Evolutionary conservation across 2,888 invertebrate species (phyloP).

Genomic region (Neria commutata): DNA sequence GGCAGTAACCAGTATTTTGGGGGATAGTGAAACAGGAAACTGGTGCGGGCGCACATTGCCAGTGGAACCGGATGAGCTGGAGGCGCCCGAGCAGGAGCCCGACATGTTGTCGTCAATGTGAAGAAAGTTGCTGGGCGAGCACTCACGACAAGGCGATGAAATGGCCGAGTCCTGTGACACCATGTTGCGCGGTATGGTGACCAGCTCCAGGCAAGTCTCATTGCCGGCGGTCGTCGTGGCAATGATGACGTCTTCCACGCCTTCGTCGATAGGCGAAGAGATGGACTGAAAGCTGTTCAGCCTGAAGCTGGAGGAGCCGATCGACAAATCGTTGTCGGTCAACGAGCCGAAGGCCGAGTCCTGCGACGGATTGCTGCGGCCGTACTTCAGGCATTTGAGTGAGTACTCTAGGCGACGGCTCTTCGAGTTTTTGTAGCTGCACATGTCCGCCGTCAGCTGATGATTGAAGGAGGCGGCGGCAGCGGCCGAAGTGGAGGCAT

Average conservation of each 20-base stretch:
- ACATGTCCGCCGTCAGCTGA: constrained; percentile 60
- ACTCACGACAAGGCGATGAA: constrained; percentile 59
- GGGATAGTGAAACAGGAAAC: constrained; percentile 58
- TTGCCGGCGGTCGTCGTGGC: constrained; percentile 57
- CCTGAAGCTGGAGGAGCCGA: constrained; percentile 61
- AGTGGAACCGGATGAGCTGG: constrained; percentile 48
- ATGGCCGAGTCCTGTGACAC: constrained; percentile 60
- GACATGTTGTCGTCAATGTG: constrained; percentile 52
- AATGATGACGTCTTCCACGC: constrained; percentile 61
- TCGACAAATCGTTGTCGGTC: constrained; percentile 61
- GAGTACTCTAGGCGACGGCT: constrained; percentile 62
- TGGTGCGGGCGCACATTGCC: constrained; percentile 55
- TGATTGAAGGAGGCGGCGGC: constrained; percentile 50
- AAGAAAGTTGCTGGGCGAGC: constrained; percentile 57
- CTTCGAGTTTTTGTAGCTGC: constrained; percentile 61
- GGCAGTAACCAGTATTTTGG: constrained; percentile 56
- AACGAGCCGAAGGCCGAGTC: constrained; percentile 62
- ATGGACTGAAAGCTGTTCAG: constrained; percentile 62
- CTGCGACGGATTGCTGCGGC: constrained; percentile 62
- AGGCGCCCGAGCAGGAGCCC: constrained; percentile 47
- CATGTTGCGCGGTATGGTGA: constrained; percentile 56
- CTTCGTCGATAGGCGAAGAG: constrained; percentile 62
- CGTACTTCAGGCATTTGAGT: constrained; percentile 60
- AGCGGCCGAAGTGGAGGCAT: constrained; percentile 28
- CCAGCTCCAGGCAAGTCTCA: constrained; percentile 56